Evolutionary conservation across 1,140 invertebrate species (phyloP), one percentile per base, ranked within the genome.

Genomic region (Magallana ariakensis): DNA sequence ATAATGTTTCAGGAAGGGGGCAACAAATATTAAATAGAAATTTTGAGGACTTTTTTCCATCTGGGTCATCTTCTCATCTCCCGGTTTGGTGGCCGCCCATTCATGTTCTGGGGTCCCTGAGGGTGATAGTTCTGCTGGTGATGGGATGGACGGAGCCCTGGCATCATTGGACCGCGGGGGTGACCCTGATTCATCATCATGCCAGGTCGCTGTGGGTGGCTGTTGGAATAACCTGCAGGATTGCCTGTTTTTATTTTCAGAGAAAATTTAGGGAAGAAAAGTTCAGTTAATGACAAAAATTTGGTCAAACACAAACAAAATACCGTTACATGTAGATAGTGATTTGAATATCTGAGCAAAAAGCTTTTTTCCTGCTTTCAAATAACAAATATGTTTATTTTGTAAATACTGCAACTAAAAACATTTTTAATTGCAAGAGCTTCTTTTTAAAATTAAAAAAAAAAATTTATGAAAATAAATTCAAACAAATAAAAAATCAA

Each of bases 61-160:
- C 8, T 70, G 19, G 19, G 66, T 70, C 66, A 70, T 70, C 66
- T 70, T 70, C 66, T 70, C 66, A 70, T 70, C 33, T 19, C 66
- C 13, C 66, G 22, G 66, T 26, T 19, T 70, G 66, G 22, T 1
- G 66, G 66, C 1, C 66, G 66, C 33, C 66, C 66, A 70, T 70
- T 70, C 66, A 70, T 22, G 22, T 26, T 70, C 66, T 70, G 66
- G 4, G 22, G 22, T 19, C 66, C 66, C n/a, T 70, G 66, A 9
- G 66, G 66, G 66, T 70, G 66, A 19, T 70, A 70, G 66, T 70
- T 70, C 66, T 70, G 66, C 66, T 70, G 66, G 22, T 19, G 66
- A 11, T 46, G 33, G 33, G 66, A 19, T 11, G 66, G 19, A 26
- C 66, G 66, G 66, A 70, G n/a, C 4, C 66, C 66, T 5, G 66